Percentiles rank a stretch among this genome's conserved stretches.
phyloP scores from a whole-genome alignment of 2,888 invertebrate genomes.

The Mesorhabditis spiculigera region DNA sequence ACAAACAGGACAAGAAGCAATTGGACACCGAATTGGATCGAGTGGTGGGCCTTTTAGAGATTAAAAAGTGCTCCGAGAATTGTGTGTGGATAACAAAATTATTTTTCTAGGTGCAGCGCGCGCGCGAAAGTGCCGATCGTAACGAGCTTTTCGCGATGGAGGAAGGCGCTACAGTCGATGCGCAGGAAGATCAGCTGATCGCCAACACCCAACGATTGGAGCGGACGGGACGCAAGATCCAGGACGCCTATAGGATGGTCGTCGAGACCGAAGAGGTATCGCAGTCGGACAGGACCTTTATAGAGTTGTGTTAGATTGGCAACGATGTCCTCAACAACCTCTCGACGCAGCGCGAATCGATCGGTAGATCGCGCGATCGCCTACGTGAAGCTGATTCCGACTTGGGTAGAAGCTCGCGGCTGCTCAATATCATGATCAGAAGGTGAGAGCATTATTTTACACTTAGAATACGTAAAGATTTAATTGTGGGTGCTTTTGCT shows the following conservation, averaged over 20 bases:
- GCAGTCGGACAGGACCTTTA: not conserved
- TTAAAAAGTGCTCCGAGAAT: not conserved
- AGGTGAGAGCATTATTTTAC: conserved; percentile 48
- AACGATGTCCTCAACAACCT: conserved; percentile 62
- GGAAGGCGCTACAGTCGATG: conserved; percentile 43
- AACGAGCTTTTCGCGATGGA: conserved; percentile 49
- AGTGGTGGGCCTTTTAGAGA: conserved; percentile 12
- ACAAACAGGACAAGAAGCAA: conserved; percentile 60
- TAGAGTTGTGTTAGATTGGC: conserved; percentile 58
- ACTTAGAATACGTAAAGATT: not conserved
- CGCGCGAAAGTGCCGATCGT: conserved; percentile 35
- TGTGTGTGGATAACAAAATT: not conserved
- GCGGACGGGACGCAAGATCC: conserved; percentile 59
- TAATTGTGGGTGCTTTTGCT: not conserved
- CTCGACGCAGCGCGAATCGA: conserved; percentile 61
- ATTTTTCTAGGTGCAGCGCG: conserved; percentile 13
- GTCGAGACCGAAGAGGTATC: conserved; percentile 61
- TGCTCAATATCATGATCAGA: conserved; percentile 62
- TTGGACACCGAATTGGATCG: conserved; percentile 39
- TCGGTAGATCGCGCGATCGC: conserved; percentile 61
- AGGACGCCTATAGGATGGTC: conserved; percentile 62
- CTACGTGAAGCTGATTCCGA: conserved; percentile 62
- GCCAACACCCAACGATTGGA: conserved; percentile 48
- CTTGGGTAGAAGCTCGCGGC: conserved; percentile 62
- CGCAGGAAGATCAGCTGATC: conserved; percentile 57